These are phyloP conservation scores for Aspidiotus destructor DNA, from an alignment of 2,888 invertebrate genomes.

Conservation along the genomic window DNA sequence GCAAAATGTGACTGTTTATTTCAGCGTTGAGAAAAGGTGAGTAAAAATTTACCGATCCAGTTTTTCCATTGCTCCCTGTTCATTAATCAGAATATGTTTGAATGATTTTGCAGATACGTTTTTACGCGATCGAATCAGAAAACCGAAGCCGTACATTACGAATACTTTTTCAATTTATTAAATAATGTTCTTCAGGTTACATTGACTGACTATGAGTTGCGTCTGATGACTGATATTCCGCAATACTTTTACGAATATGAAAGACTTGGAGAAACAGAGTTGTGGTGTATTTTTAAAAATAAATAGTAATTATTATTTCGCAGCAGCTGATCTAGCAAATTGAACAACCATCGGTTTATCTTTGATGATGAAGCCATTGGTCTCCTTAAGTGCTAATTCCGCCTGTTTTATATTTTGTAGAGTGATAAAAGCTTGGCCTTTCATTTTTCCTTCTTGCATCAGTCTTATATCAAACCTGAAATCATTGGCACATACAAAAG, in stretches of 20 bases:
- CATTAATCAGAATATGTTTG: slow-evolving; percentile 14
- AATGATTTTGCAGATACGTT: slow-evolving; percentile 52
- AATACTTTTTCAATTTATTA: slow-evolving; percentile 52
- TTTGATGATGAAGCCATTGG: slow-evolving; percentile 76
- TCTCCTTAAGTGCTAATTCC: slow-evolving; percentile 65
- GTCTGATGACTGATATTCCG: slow-evolving; percentile 60
- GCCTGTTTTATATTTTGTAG: slow-evolving; percentile 61
- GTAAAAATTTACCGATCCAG: neutral
- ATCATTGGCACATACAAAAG: slow-evolving; percentile 38
- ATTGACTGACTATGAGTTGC: slow-evolving; percentile 49
- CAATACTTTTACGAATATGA: slow-evolving; percentile 42
- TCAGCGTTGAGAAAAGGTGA: slow-evolving; percentile 67
- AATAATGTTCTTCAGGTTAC: neutral
- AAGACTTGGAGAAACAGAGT: neutral
- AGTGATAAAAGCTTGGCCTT: slow-evolving; percentile 88
- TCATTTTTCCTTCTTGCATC: slow-evolving; percentile 93
- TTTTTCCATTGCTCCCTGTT: slow-evolving; percentile 17
- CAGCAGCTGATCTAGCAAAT: slow-evolving; percentile 63
- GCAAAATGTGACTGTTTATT: slow-evolving; percentile 54
- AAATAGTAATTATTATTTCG: slow-evolving; percentile 17
- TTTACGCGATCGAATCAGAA: slow-evolving; percentile 72
- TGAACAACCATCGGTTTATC: slow-evolving; percentile 86
- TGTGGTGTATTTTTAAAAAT: neutral
- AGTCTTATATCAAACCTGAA: slow-evolving; percentile 58
- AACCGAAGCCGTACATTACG: slow-evolving; percentile 76